Evolutionary conservation across 2,797 vertebrate species (phyloP), one percentile per base, ranked within the genome.

Genomic region (Liasis olivaceus): DNA sequence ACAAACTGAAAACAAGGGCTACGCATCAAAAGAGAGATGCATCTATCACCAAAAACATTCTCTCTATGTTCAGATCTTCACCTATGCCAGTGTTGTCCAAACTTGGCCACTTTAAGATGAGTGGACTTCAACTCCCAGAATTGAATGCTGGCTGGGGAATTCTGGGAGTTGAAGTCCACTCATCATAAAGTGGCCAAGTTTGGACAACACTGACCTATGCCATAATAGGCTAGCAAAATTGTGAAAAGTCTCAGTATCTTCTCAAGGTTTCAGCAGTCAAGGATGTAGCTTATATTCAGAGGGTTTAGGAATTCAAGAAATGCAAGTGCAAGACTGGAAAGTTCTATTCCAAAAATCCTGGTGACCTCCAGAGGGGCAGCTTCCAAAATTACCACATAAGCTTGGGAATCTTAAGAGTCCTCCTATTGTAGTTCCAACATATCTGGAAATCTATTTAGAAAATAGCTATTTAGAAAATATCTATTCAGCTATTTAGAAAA

Each of bases 1-100:
- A 22, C 36, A 42, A 42, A 94, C 94, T 96, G 94, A 95, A 96
- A 96, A 95, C 85, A 95, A 92, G 94, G 85, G 31, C 15, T 63
- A 42, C 1, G 54, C 20, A 24, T 87, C 51, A 63, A 36, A 60
- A 64, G 87, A 63, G 14, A 60, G 11, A 12, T 54, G 22, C 89
- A 28, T 28, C 77, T 58, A 31, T 13, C 14, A 60, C 51, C 4
- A 31, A 66, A 89, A 89, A 24, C 26, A 58, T n/a, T 13, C 77
- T 81, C 42, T n/a, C 87, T n/a, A n/a, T 28, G n/a, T 36, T 88
- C 28, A n/a, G 6, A 20, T 64, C 20, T 81, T 72, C 20, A 15
- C 12, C 47, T 17, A 47, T 77, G 56, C 60, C 6, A 87, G 36
- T 36, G 36, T 36, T 36, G 36, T 36, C 36, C 36, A 36, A 36